Evolutionary conservation across 2,797 vertebrate genomes (phyloP).

Genomic region (Clarias platycephalus): DNA sequence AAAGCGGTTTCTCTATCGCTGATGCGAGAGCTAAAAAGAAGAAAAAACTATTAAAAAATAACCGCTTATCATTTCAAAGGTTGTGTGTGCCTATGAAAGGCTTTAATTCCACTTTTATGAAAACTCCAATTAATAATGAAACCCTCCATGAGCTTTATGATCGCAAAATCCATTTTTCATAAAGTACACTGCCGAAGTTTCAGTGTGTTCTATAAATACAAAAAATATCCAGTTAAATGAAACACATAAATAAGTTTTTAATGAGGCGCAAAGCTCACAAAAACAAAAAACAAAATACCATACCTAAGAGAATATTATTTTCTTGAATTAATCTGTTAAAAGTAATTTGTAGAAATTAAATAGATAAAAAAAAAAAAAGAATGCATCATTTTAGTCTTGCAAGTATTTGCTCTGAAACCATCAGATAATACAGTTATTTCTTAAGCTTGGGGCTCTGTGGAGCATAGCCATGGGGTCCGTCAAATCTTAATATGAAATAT

Average conservation of each 20-base stretch:
- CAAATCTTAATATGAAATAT: no score
- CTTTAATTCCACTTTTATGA: constrained; percentile 51
- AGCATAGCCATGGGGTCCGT: not conserved
- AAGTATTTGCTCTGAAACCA: constrained; percentile 24
- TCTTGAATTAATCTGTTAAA: constrained; percentile 10
- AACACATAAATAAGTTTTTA: constrained; percentile 51
- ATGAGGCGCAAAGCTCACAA: constrained; percentile 46
- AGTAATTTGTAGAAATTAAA: constrained; percentile 23
- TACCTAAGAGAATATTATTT: constrained; percentile 27
- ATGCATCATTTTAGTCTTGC: not conserved
- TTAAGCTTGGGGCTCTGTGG: not conserved
- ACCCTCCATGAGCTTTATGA: constrained; percentile 47
- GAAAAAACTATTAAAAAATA: constrained; percentile 44
- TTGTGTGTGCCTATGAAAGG: constrained; percentile 39
- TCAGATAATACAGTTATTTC: not conserved
- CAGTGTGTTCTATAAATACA: constrained; percentile 48
- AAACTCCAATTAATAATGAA: constrained; percentile 55
- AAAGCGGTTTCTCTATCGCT: constrained; percentile 17
- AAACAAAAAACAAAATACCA: not conserved
- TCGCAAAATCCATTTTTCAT: constrained; percentile 54
- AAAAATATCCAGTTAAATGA: constrained; percentile 45
- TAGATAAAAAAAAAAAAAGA: not conserved
- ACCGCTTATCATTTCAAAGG: constrained; percentile 53
- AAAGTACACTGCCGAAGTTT: constrained; percentile 43
- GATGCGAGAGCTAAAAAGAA: constrained; percentile 18